phyloP scores from a whole-genome alignment of 2,888 invertebrate species.

The Deladenus siricidicola region DNA sequence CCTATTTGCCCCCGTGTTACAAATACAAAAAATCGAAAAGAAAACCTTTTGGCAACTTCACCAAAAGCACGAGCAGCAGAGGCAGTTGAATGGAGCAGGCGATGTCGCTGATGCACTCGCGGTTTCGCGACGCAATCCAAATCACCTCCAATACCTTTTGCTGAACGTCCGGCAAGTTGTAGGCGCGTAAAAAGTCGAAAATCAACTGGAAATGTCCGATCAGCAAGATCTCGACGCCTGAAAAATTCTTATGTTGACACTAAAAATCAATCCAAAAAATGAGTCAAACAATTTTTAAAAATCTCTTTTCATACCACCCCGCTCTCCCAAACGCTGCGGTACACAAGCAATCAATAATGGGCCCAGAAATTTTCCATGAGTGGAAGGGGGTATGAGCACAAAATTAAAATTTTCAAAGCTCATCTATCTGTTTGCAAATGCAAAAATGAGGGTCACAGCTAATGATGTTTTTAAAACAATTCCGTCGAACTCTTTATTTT shows the following conservation, averaged over 20 bases:
- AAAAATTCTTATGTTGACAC: slow-evolving; percentile 15
- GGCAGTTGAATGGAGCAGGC: slow-evolving; percentile 71
- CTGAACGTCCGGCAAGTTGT: slow-evolving; percentile 63
- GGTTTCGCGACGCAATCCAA: slow-evolving; percentile 65
- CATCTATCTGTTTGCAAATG: too few species aligned
- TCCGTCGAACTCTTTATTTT: too few species aligned
- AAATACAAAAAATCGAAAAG: too few species aligned
- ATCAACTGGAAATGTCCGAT: slow-evolving; percentile 88
- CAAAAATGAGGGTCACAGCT: too few species aligned
- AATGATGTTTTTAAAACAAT: too few species aligned
- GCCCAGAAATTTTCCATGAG: too few species aligned
- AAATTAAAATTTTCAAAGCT: too few species aligned
- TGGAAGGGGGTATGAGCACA: too few species aligned
- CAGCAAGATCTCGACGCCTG: slow-evolving; percentile 82
- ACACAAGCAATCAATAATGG: too few species aligned
- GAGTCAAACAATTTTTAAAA: background rate
- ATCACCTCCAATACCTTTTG: slow-evolving; percentile 67
- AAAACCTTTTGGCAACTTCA: slow-evolving; percentile 52
- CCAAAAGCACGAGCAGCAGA: slow-evolving; percentile 61
- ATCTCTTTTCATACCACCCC: background rate
- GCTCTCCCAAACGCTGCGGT: too few species aligned
- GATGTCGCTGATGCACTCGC: slow-evolving; percentile 91
- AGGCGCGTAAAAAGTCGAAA: slow-evolving; percentile 69
- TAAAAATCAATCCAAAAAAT: background rate
- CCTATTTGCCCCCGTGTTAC: too few species aligned